Percentiles rank a stretch among this genome's conserved stretches.
Conservation (phyloP, 2,797 vertebrate genomes). For the Periparus ater region DNA sequence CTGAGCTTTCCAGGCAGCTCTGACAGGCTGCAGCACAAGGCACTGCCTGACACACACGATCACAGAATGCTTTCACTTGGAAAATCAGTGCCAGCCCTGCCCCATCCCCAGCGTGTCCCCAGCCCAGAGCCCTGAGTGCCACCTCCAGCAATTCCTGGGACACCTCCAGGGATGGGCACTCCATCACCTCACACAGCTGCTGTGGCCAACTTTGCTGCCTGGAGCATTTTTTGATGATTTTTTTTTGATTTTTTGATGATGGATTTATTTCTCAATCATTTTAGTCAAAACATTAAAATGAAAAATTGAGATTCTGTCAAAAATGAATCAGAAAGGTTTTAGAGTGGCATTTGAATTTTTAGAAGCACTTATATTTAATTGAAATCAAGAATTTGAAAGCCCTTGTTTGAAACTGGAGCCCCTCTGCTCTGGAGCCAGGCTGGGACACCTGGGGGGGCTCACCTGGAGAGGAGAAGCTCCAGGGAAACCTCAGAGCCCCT, state of each 20-base stretch:
- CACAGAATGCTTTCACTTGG: rapidly evolving
- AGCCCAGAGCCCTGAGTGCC: background rate
- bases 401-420: background rate
- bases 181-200: background rate
- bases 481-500: background rate
- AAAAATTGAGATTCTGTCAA: background rate
- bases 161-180: background rate
- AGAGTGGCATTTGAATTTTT: background rate
- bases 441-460: rapidly evolving
- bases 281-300: background rate
- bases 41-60: rapidly evolving
- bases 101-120: background rate
- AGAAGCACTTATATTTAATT: background rate
- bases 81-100: background rate
- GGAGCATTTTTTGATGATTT: background rate
- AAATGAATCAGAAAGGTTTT: background rate
- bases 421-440: background rate
- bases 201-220: background rate
- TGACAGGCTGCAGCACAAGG: background rate
- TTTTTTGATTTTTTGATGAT: background rate
- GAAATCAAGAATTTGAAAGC: background rate
- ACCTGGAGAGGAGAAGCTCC: background rate
- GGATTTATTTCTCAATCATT: background rate
- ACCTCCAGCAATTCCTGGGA: rapidly evolving
- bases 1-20: rapidly evolving